Evolutionary conservation across 1,140 invertebrate genomes (phyloP), one percentile per base, ranked within the genome.

Genomic region (Achatina immaculata): DNA sequence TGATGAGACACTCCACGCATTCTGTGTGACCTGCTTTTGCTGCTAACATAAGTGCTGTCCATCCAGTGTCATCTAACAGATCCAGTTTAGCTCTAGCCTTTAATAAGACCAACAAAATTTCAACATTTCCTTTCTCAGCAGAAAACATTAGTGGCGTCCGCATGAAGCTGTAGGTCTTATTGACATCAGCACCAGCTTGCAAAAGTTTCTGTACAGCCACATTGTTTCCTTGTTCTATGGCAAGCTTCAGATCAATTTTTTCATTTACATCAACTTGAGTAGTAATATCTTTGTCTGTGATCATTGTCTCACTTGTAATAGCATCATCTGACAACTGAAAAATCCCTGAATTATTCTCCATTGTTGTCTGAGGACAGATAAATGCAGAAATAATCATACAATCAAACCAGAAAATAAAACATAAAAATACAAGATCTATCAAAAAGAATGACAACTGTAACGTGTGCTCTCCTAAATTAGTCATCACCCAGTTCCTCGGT

Each of bases 181-280:
- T 66, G 28, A 66, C 31, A 31, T 66, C 31, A 66, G 62, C 62
- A 14, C 62, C 62, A 66, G 62, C 62, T 31, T 66, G 19, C 31
- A 66, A 28, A 19, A 66, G 28, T n/a, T 19, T 66, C 31, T 66
- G 19, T 28, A 31, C 62, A 14, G 62, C 62, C 31, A 31, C 31
- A 7, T 14, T 7, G 9, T 66, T 28, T 9, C 62, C 62, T n/a
- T 31, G 19, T 66, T 28, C 62, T 9, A 66, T 31, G 9, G 62
- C 62, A 66, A 66, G 31, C 62, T 31, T n/a, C 9, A 66, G 62
- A 66, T 19, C 62, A 19, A 31, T 66, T 66, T 66, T 66, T 9
- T 66, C 31, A 9, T n/a, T 9, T 16, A 28, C 31, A 28, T 66
- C 62, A 66, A 19, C 31, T 14, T 9, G 9, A 28, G 19, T 31